Evolutionary conservation across 2,113 vertebrate species (phyloP).

Genomic region (Sterrhoptilus dennistouni): DNA sequence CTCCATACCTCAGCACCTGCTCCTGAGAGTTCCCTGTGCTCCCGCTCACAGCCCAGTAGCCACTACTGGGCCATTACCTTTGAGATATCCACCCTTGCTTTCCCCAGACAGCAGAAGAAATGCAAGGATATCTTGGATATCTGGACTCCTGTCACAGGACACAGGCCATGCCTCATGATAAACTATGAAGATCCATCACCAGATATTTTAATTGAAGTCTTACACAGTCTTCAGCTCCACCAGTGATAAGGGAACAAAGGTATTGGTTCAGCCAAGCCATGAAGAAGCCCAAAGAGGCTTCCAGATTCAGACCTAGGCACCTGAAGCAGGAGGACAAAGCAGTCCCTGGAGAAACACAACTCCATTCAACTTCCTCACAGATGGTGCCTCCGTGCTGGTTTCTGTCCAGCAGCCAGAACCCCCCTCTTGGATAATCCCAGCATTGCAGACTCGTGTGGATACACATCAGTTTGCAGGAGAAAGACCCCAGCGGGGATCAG

Average conservation of each 20-base stretch:
- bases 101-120: not conserved
- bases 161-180: not conserved
- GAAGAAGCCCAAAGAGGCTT: not conserved
- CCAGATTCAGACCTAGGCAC: not conserved
- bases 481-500: not conserved
- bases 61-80: not conserved
- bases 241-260: not conserved
- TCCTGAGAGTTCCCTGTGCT: not conserved
- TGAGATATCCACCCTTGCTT: not conserved
- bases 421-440: not conserved
- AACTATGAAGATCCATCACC: fast-evolving
- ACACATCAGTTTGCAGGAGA: not conserved
- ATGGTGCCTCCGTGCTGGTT: fast-evolving
- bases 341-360: not conserved
- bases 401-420: not conserved
- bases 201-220: not conserved
- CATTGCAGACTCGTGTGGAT: not conserved
- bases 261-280: not conserved
- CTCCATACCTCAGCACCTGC: not conserved
- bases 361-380: not conserved
- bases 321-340: not conserved
- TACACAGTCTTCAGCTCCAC: not conserved
- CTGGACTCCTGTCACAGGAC: not conserved
- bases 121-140: not conserved
- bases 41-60: not conserved